Evolutionary conservation across 2,797 vertebrate genomes (phyloP).

Genomic region (Leucoraja ocellata): DNA sequence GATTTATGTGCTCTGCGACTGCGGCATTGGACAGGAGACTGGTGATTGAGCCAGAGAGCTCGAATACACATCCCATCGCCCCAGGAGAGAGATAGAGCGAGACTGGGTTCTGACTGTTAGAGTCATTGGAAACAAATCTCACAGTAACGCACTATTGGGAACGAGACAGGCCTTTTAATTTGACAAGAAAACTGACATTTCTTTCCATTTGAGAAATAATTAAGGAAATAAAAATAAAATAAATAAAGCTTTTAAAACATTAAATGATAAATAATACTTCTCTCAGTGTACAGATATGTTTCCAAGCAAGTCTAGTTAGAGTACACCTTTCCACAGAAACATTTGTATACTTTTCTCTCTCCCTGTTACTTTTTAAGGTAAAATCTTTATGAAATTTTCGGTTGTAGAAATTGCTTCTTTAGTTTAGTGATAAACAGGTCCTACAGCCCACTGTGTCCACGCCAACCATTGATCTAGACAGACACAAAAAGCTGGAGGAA

Average conservation of each 20-base stretch:
- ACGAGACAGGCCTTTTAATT: neutral
- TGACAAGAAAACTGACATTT: neutral
- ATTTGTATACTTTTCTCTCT: neutral
- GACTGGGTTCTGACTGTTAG: neutral
- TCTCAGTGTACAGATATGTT: neutral
- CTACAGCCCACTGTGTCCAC: too few species aligned
- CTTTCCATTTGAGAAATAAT: neutral
- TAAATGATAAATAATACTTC: neutral
- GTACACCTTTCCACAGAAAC: neutral
- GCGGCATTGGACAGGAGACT: neutral
- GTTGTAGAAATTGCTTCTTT: neutral
- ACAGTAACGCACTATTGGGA: neutral
- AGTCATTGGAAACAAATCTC: neutral
- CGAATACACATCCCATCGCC: neutral
- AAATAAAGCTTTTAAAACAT: neutral
- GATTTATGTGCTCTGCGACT: neutral
- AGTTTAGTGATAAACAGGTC: too few species aligned
- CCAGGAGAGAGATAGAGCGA: neutral
- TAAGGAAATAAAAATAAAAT: too few species aligned
- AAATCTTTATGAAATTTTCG: neutral
- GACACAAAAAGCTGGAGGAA: too few species aligned
- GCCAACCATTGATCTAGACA: too few species aligned
- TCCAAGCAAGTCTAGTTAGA: neutral
- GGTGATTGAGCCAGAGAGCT: neutral
- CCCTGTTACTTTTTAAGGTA: neutral